Evolutionary conservation across 2,888 invertebrate species (phyloP), one percentile per base, ranked within the genome.

Genomic region (Neoascia interrupta): DNA sequence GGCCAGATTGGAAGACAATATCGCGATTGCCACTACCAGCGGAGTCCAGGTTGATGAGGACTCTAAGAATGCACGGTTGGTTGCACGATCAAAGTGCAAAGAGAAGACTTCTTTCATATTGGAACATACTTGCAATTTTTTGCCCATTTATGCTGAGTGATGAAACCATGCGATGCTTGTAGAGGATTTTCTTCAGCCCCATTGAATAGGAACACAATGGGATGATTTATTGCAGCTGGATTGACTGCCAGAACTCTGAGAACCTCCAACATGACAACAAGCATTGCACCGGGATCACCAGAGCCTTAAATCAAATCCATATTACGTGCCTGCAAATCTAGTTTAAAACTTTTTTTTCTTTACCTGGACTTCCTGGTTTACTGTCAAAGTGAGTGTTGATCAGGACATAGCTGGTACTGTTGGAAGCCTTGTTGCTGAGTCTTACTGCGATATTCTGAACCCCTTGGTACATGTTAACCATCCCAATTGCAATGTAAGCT

Each of bases 371-470:
- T 82, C 92, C 94, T 13, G 95, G 93, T 74, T 97, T 95, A 45
- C 96, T 93, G 88, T 98, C 98, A 87, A 95, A 97, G 87, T 98
- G 98, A 82, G 97, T 96, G 89, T 98, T 98, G 63, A 98, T 89
- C 39, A 98, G 90, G 6, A 88, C 70, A 73, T 85, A 85, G 23
- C 84, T 83, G 18, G 85, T 81, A 41, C 86, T 86, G 4, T 80
- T 76, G 1, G 84, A 83, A 26, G 81, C 75, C 11, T 82, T 85
- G 2, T 84, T 75, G 16, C 83, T 83, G 1, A 88, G 79, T 80
- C 85, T 88, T 0, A 86, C 87, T 0, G 86, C 84, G 61, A 88
- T 81, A 83, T 88, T 88, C 80, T 87, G 88, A 0, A 88, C 56
- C 2, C 82, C 84, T 63, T 85, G 85, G 72, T 88, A 88, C 84